Evolutionary conservation across 1,140 invertebrate genomes (phyloP).

Genomic region (Polyergus mexicanus): DNA sequence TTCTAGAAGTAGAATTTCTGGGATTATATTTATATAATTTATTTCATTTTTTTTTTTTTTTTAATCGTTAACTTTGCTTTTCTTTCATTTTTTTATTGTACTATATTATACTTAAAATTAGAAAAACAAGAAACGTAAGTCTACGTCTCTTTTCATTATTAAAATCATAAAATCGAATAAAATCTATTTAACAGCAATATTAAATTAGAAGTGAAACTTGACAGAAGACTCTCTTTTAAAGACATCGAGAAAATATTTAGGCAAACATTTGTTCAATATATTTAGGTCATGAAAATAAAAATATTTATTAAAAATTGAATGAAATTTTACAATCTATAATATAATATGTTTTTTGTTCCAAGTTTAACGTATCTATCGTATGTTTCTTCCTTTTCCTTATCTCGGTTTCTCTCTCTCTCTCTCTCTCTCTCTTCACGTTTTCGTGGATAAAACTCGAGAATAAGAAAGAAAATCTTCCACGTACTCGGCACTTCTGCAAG

Average conservation of each 20-base stretch:
- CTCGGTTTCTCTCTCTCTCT: neutral
- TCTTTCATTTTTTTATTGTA: neutral
- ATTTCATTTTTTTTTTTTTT: neutral
- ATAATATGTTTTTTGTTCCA: neutral
- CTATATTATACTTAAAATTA: neutral
- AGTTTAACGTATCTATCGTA: neutral
- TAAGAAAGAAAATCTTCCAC: slow-evolving; percentile 56
- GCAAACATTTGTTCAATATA: neutral
- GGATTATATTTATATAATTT: neutral
- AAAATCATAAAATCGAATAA: neutral
- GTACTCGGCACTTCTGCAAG: slow-evolving; percentile 9
- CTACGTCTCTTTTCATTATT: neutral
- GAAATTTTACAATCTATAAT: neutral
- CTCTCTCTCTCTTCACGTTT: slow-evolving; percentile 20
- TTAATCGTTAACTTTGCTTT: neutral
- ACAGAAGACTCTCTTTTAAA: neutral
- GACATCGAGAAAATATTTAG: slow-evolving; percentile 17
- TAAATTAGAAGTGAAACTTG: neutral
- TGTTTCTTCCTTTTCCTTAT: slow-evolving; percentile 32
- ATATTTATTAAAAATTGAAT: slow-evolving; percentile 27
- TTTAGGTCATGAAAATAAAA: neutral
- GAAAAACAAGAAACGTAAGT: neutral
- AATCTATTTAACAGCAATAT: neutral
- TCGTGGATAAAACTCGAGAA: neutral
- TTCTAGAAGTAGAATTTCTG: neutral